Percentiles rank a stretch among this genome's conserved stretches.
These are phyloP conservation scores for Chaenocephalus aceratus DNA, from an alignment of 2,113 vertebrate genomes.

Conservation along the genomic window DNA sequence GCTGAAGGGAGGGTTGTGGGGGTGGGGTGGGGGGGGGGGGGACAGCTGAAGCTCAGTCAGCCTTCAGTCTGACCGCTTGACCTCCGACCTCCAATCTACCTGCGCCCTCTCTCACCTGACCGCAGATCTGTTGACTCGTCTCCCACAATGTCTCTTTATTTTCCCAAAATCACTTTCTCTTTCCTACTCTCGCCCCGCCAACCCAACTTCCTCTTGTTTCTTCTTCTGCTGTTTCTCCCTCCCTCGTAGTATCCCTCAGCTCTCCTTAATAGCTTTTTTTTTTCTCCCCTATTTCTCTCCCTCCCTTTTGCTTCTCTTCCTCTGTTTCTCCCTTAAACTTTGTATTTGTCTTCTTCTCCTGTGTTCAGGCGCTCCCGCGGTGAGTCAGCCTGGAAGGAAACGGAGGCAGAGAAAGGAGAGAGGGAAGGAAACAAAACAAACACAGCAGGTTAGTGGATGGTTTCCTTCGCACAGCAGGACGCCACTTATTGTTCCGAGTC, in stretches of 20 bases:
- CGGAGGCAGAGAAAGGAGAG: constrained; percentile 67
- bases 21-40: constrained; percentile 9
- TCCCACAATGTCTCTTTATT: background rate
- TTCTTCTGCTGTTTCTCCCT: constrained; percentile 16
- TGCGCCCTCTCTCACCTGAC: constrained; percentile 34
- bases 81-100: constrained; percentile 50
- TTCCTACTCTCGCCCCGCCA: constrained; percentile 29
- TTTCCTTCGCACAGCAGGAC: constrained; percentile 55
- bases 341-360: constrained; percentile 40
- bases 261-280: constrained; percentile 6
- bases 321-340: constrained; percentile 25
- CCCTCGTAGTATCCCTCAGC: constrained; percentile 15
- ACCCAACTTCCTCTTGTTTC: constrained; percentile 24
- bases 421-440: constrained; percentile 17
- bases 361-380: constrained; percentile 58
- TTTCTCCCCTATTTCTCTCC: constrained; percentile 10
- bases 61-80: constrained; percentile 50
- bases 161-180: constrained; percentile 49
- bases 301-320: constrained; percentile 24
- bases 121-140: constrained; percentile 20
- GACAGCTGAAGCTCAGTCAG: constrained; percentile 50
- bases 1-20: constrained; percentile 19
- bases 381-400: constrained; percentile 85
- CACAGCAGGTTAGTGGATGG: constrained; percentile 66
- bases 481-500: constrained; percentile 60